Evolutionary conservation across 2,888 invertebrate species (phyloP), one percentile per base, ranked within the genome.

Genomic region (Lasiommata megera): DNA sequence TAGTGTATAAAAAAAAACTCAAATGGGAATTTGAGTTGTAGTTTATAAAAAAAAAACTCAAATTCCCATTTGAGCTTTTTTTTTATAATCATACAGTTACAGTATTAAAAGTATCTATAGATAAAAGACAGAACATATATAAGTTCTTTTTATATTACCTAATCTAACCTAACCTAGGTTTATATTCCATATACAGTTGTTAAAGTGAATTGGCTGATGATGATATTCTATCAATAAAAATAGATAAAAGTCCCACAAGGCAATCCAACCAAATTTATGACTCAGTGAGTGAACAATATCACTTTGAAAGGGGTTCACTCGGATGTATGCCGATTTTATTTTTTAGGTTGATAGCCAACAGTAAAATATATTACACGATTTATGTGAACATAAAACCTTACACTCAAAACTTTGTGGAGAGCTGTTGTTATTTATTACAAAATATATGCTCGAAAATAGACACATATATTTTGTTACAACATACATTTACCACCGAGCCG

Each of bases 401-500:
- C 46, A 47, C 56, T 47, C 58, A 61, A 63, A 67, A 65, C 63
- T 65, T 62, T 61, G 62, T 60, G 38, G 58, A 62, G 61, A 59
- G 56, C 41, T 54, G 57, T 41, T 57, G 62, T 66, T 58, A 66
- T 67, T 65, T 67, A 67, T 66, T 48, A 62, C 63, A 56, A 67
- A 65, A 60, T 60, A 46, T 67, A 66, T 65, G 67, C 48, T 50
- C 41, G 28, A 29, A 56, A 50, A 55, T 51, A 54, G 61, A 54
- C 51, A 50, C 60, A 52, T 53, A 60, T 55, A 58, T 55, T 57
- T 55, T 56, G 46, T 53, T 58, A 52, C 53, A 61, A 53, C 70
- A 74, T 74, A 76, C 74, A 79, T 81, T 82, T 82, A 79, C 76
- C 53, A 53, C 53, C 44, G 53, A 74, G 68, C 73, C 72, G 76